Conservation (phyloP, 2,797 vertebrate species). For the Salmo trutta region DNA sequence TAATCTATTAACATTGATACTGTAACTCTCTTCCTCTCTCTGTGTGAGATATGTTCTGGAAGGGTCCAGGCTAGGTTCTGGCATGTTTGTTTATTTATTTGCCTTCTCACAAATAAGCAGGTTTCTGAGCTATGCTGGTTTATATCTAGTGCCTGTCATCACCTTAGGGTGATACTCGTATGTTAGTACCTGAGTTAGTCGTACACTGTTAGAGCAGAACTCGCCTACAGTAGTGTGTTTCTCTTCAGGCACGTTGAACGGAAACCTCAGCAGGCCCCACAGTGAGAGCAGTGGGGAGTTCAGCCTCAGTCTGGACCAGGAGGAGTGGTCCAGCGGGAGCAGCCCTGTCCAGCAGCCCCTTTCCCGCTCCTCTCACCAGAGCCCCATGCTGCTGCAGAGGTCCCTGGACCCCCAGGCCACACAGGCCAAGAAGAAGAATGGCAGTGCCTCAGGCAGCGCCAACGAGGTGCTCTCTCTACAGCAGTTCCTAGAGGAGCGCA, state of each 20-base stretch:
- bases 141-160: not conserved
- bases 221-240: not conserved
- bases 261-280: constrained; percentile 85
- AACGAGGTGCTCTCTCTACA: constrained; percentile 90
- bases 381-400: constrained; percentile 82
- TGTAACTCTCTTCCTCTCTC: not conserved
- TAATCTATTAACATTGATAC: not conserved
- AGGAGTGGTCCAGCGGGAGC: constrained; percentile 93
- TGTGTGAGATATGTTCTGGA: not conserved
- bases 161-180: not conserved
- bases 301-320: constrained; percentile 87
- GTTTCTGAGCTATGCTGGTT: not conserved
- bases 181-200: no score
- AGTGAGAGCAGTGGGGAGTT: constrained; percentile 98
- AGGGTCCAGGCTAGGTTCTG: not conserved
- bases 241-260: constrained; percentile 83
- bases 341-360: constrained; percentile 82
- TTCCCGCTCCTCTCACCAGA: constrained; percentile 81
- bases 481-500: constrained; percentile 93
- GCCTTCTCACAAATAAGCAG: not conserved
- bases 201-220: not conserved
- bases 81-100: not conserved
- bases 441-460: constrained; percentile 77
- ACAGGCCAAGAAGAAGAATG: constrained; percentile 67
- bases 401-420: constrained; percentile 66